These are phyloP conservation scores for Pammene aurita DNA, from an alignment of 2,888 invertebrate genomes.

Conservation along the genomic window DNA sequence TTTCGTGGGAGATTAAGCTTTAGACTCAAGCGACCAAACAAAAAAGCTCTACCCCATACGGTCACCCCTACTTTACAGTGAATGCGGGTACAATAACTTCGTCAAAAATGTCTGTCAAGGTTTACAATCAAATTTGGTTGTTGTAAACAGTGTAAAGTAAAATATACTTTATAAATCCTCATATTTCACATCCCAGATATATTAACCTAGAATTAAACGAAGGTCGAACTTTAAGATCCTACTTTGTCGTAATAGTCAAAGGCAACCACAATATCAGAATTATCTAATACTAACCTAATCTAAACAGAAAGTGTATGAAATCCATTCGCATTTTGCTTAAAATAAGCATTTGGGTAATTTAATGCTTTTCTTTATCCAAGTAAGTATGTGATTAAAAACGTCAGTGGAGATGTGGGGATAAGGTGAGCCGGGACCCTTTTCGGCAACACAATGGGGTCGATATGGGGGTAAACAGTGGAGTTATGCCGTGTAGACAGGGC, in stretches of 20 bases:
- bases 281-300: background rate
- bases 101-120: constrained; percentile 66
- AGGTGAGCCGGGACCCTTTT: constrained; percentile 31
- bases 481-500: constrained; percentile 36
- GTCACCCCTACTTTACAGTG: constrained; percentile 36
- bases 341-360: background rate
- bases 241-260: constrained; percentile 58
- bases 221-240: constrained; percentile 59
- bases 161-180: constrained; percentile 63
- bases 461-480: constrained; percentile 37
- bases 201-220: constrained; percentile 75
- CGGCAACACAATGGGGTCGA: constrained; percentile 36
- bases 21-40: constrained; percentile 11
- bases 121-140: constrained; percentile 53
- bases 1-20: constrained; percentile 11
- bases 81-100: constrained; percentile 53
- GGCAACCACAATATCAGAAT: constrained; percentile 34
- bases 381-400: constrained; percentile 18
- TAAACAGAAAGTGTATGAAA: background rate
- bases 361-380: constrained; percentile 12
- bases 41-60: constrained; percentile 26
- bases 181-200: constrained; percentile 69
- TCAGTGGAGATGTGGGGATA: constrained; percentile 26
- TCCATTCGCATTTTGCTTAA: background rate
- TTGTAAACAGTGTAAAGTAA: constrained; percentile 54